These are phyloP conservation scores for Romanomermis culicivorax DNA, from an alignment of 2,888 invertebrate species.

Conservation along the genomic window DNA sequence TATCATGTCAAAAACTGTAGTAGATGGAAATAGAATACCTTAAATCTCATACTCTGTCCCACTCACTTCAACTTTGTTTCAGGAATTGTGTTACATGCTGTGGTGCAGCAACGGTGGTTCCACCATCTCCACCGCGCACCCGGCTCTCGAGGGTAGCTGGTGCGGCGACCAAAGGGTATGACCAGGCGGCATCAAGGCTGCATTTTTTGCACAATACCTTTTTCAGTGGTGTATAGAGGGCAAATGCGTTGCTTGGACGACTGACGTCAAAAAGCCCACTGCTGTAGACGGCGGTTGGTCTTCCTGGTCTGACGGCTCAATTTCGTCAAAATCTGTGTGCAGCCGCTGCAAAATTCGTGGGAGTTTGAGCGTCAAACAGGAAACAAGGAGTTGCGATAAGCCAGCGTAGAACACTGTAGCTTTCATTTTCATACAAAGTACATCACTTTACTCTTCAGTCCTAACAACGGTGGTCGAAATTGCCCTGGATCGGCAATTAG, in stretches of 20 bases:
- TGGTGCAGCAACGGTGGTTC: constrained; percentile 28
- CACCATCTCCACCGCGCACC: constrained; percentile 28
- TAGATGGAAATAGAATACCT: too few species aligned
- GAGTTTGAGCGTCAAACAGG: constrained; percentile 20
- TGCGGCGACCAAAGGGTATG: constrained; percentile 22
- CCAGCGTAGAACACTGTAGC: constrained; percentile 20
- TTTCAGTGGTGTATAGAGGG: constrained; percentile 26
- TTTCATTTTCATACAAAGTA: background rate
- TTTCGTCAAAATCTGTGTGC: constrained; percentile 19
- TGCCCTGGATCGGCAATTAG: constrained; percentile 23
- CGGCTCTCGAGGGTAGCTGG: constrained; percentile 27
- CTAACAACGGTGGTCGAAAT: constrained; percentile 24
- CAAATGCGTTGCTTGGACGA: constrained; percentile 19
- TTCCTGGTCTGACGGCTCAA: constrained; percentile 23
- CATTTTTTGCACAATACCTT: background rate
- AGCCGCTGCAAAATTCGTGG: constrained; percentile 23
- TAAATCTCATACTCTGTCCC: background rate
- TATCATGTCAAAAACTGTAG: too few species aligned
- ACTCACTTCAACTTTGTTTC: constrained; percentile 1
- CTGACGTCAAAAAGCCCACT: background rate
- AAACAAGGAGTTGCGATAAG: constrained; percentile 23
- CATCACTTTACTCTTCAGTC: constrained; percentile 15
- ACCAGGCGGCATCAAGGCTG: background rate
- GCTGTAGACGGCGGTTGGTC: background rate
- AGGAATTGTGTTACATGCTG: constrained; percentile 26